A percentile compares a stretch with the other conserved stretches of the same genome.
Conservation (phyloP, 2,113 vertebrate species). For the Numenius arquata region DNA sequence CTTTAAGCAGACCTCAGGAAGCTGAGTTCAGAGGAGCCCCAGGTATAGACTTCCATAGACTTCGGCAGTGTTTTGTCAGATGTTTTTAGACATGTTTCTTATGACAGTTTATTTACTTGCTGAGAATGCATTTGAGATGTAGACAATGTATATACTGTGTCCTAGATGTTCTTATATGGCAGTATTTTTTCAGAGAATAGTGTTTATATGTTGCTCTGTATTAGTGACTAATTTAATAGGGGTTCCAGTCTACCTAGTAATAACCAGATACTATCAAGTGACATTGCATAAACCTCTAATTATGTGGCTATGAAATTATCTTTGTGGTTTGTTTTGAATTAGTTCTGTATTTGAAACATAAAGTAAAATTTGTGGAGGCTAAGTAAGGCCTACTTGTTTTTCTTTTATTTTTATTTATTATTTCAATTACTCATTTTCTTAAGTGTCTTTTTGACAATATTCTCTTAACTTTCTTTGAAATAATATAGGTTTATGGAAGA, state of each 20-base stretch:
- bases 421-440: not conserved
- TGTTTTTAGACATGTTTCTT: not conserved
- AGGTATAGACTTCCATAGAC: fast-evolving
- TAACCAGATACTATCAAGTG: not conserved
- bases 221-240: not conserved
- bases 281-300: not conserved
- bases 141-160: not conserved
- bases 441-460: not conserved
- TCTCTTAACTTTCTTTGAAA: conserved; percentile 2
- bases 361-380: not conserved
- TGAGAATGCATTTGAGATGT: not conserved
- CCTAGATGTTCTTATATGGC: not conserved
- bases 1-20: not conserved
- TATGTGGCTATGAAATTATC: not conserved
- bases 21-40: not conserved
- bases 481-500: conserved; percentile 81
- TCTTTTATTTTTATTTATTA: not conserved
- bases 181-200: not conserved
- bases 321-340: not conserved
- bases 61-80: not conserved
- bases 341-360: not conserved
- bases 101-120: not conserved
- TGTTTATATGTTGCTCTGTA: not conserved
- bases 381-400: not conserved
- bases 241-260: not conserved